Conservation (phyloP, 2,797 vertebrate species). For the Hapalemur alaotrensis region DNA sequence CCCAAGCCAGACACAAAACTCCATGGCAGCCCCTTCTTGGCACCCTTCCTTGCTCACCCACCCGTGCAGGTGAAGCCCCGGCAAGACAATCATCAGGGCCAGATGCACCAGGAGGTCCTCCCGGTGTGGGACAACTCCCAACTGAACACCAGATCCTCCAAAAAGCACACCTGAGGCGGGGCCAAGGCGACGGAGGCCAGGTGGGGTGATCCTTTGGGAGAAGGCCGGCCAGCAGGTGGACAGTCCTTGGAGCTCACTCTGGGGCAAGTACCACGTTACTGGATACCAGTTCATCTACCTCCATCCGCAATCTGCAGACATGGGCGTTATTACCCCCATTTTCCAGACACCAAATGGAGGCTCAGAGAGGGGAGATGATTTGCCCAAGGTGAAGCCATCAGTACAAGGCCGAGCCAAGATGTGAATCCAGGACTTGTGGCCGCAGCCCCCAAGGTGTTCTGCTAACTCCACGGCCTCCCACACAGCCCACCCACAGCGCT, state of each 20-base stretch:
- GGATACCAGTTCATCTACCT: neutral
- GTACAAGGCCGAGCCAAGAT: neutral
- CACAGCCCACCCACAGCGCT: neutral
- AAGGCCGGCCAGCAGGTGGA: neutral
- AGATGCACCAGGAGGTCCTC: neutral
- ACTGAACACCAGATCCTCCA: neutral
- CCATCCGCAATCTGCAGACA: neutral
- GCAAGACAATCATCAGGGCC: neutral
- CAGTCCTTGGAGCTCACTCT: neutral
- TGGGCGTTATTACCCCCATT: neutral
- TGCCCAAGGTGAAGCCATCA: rapidly evolving
- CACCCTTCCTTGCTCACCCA: neutral
- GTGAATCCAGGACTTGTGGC: neutral
- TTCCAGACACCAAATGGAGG: neutral
- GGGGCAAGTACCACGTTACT: neutral
- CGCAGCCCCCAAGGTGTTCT: neutral
- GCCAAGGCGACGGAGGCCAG: no score
- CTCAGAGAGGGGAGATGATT: neutral
- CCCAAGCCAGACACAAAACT: neutral
- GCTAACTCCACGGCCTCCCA: rapidly evolving
- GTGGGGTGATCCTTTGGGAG: rapidly evolving
- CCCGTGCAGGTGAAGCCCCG: neutral
- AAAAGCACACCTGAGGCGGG: neutral
- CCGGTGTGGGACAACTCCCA: neutral
- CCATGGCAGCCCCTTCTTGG: rapidly evolving